phyloP scores from a whole-genome alignment of 2,797 vertebrate genomes.

The Cossypha polioptera region DNA sequence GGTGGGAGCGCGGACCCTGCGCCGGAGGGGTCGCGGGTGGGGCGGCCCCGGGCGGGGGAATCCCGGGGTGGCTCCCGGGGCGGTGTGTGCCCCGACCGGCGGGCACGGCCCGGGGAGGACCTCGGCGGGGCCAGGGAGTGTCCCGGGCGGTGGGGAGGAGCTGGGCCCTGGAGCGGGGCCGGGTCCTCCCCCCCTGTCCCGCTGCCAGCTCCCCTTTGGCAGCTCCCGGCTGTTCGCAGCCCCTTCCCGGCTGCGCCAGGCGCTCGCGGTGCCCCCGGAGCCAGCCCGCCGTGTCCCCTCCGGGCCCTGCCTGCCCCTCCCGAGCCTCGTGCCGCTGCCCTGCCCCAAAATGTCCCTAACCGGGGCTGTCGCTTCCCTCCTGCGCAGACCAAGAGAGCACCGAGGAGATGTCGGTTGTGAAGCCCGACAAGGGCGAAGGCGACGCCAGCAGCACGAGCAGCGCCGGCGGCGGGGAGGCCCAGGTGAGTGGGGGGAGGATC shows the following conservation, averaged over 20 bases:
- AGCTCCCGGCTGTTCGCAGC: background rate
- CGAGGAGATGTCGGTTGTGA: constrained; percentile 75
- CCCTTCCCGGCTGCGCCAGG: background rate
- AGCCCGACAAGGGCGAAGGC: constrained; percentile 75
- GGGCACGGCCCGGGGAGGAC: background rate
- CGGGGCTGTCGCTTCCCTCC: background rate
- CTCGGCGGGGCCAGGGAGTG: constrained; percentile 12
- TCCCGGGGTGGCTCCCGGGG: background rate
- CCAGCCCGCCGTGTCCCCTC: background rate
- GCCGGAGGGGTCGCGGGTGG: background rate
- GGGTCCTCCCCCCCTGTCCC: background rate
- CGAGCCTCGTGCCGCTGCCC: background rate
- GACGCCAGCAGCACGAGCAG: constrained; percentile 70
- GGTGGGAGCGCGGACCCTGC: background rate
- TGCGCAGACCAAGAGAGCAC: constrained; percentile 72
- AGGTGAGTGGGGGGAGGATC: constrained; percentile 58
- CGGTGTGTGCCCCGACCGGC: background rate
- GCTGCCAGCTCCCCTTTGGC: constrained; percentile 5
- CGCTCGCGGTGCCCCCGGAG: background rate
- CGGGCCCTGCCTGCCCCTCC: background rate
- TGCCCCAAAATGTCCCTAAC: background rate
- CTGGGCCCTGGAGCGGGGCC: background rate
- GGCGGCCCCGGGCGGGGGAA: background rate
- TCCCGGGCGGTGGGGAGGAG: constrained; percentile 17
- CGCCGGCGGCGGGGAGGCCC: constrained; percentile 61